These are phyloP conservation scores for Tenrec ecaudatus DNA, from an alignment of 2,113 vertebrate genomes.

Conservation along the genomic window DNA sequence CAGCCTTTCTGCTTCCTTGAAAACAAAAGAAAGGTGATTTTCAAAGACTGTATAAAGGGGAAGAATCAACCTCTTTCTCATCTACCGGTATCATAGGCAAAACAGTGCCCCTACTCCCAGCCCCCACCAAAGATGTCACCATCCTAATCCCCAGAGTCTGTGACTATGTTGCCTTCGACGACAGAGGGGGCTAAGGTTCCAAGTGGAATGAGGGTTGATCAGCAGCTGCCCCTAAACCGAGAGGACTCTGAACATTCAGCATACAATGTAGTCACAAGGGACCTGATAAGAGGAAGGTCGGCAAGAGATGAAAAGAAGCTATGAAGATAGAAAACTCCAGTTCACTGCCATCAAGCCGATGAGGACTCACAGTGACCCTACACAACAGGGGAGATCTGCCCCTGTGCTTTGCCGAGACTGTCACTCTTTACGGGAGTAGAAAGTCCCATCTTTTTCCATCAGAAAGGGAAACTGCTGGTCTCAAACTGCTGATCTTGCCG, in stretches of 20 bases:
- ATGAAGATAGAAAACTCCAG: too few relatives aligned
- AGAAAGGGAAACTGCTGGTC: too few relatives aligned
- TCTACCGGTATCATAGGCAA: not conserved
- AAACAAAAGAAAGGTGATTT: not conserved
- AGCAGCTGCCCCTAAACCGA: not conserved
- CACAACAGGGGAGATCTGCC: too few relatives aligned
- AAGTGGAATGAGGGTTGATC: not conserved
- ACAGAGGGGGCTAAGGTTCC: not conserved
- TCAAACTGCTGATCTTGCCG: too few relatives aligned
- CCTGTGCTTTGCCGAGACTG: too few relatives aligned
- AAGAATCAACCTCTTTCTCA: not conserved
- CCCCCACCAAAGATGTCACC: not conserved
- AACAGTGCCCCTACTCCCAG: not conserved
- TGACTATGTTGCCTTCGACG: not conserved
- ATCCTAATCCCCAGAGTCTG: not conserved
- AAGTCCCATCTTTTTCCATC: too few relatives aligned
- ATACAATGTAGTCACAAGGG: not conserved
- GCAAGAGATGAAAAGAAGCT: not conserved
- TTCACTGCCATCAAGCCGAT: too few relatives aligned
- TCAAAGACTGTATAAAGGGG: not conserved
- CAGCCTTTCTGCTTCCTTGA: slow-evolving; percentile 10
- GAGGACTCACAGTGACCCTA: too few relatives aligned
- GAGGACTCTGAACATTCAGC: not conserved
- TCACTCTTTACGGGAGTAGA: too few relatives aligned
- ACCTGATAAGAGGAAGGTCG: not conserved